These are phyloP conservation scores for Xiphorhynchus erythropygius DNA, from an alignment of 2,797 vertebrate species.

Conservation along the genomic window DNA sequence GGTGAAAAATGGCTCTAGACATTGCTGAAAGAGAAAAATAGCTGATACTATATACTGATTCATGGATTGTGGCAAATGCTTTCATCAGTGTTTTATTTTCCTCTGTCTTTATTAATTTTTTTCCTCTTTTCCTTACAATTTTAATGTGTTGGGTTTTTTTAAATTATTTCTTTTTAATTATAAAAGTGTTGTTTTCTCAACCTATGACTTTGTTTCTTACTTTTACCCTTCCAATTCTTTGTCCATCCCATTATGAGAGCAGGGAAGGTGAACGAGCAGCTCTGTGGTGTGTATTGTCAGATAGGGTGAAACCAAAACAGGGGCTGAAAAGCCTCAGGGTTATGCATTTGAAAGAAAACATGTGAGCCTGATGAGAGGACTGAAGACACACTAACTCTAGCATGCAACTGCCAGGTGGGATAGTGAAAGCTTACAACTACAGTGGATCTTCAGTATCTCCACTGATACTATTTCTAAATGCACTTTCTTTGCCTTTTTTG, in stretches of 20 bases:
- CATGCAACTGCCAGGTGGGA: too few relatives aligned
- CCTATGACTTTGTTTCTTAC: rapidly evolving
- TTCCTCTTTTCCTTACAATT: background rate
- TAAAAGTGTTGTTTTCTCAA: background rate
- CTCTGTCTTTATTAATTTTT: background rate
- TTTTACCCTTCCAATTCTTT: background rate
- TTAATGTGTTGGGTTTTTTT: too few relatives aligned
- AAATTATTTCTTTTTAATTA: background rate
- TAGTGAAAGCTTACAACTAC: background rate
- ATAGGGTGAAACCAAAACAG: background rate
- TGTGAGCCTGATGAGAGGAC: background rate
- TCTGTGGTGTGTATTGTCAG: background rate
- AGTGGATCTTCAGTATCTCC: background rate
- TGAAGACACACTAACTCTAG: background rate
- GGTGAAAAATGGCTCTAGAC: background rate
- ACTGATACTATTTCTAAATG: background rate
- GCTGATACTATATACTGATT: background rate
- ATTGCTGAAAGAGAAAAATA: background rate
- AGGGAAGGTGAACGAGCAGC: rapidly evolving
- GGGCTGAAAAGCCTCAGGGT: background rate
- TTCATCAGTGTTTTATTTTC: background rate
- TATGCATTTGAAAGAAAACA: background rate
- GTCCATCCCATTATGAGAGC: background rate
- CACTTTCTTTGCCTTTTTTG: background rate
- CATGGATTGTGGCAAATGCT: background rate